Base-by-base conservation (phyloP, 1,140 invertebrate genomes). In the Lepidotrigona ventralis region DNA sequence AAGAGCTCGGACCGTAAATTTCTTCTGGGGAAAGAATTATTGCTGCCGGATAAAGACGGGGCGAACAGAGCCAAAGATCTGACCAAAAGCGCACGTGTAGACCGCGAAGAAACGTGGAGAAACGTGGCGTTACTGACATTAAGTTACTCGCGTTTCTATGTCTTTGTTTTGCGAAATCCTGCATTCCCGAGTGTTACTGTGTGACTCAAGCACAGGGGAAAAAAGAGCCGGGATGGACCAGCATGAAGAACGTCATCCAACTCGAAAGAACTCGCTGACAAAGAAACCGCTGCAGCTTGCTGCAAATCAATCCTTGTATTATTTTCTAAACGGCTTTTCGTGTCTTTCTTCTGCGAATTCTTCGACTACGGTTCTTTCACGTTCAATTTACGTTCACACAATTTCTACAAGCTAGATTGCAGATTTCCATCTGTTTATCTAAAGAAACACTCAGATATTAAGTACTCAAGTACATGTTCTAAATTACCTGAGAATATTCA, bases 81-180 rank as follows among this genome's bases (percentile, higher is more conserved):
- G 58, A 73, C 82, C 82, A 79, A 79, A 79, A 68, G 58, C 68
- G 51, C 64, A 23, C 75, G 21, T 29, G 77, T 11, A 17, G 63
- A 39, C 29, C 56, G 33, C 68, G n/a, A 54, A 72, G 29, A 46
- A 46, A 51, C 15, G 75, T 69, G 14, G 76, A 23, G 69, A 69
- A 78, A 78, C 66, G 75, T 63, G 54, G 51, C 81, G 74, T 83
- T 78, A 78, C 81, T 33, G 81, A 83, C 80, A 33, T 63, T 77
- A 58, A 78, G 58, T 56, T 77, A 14, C 81, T 53, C 26, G 5
- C 46, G 19, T 14, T 53, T 69, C 46, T n/a, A 71, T 75, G 9
- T 83, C 66, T 19, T 83, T 75, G 19, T 69, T 84, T 74, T 68
- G 33, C 51, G 15, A 68, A 79, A 51, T 70, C 56, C 51, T 68